These are phyloP conservation scores for Zalophus californianus DNA, from an alignment of 2,797 vertebrate species.

Conservation along the genomic window DNA sequence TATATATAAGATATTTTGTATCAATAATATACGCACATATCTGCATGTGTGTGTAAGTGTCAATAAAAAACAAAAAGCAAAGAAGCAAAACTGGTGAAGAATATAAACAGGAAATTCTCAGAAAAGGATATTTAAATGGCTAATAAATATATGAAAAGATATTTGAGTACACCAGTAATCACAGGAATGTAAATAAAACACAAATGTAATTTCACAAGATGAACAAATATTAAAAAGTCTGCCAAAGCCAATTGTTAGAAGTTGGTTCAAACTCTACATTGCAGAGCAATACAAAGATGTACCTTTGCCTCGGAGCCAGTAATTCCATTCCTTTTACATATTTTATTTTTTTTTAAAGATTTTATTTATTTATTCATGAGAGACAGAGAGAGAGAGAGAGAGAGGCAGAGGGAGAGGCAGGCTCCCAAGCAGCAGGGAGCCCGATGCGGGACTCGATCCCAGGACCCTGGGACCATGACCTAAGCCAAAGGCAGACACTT, in stretches of 20 bases:
- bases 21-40: background rate
- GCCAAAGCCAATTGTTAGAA: background rate
- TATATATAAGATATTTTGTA: background rate
- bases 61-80: background rate
- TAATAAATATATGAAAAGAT: background rate
- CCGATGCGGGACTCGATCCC: too few relatives aligned
- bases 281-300: fast-evolving
- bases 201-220: background rate
- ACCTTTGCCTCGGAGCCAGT: too few relatives aligned
- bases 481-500: too few relatives aligned
- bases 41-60: background rate
- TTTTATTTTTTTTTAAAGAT: too few relatives aligned
- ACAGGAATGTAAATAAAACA: background rate
- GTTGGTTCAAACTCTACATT: fast-evolving
- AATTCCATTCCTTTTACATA: background rate
- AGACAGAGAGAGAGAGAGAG: too few relatives aligned
- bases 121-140: background rate
- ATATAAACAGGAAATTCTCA: background rate
- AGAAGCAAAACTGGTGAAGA: background rate
- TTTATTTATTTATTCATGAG: too few relatives aligned
- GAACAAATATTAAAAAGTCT: background rate
- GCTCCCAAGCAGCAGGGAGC: too few relatives aligned
- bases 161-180: background rate
- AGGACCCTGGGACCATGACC: too few relatives aligned
- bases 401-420: too few relatives aligned